Evolutionary conservation across 2,888 invertebrate species (phyloP).

Genomic region (Caenorhabditis afra): DNA sequence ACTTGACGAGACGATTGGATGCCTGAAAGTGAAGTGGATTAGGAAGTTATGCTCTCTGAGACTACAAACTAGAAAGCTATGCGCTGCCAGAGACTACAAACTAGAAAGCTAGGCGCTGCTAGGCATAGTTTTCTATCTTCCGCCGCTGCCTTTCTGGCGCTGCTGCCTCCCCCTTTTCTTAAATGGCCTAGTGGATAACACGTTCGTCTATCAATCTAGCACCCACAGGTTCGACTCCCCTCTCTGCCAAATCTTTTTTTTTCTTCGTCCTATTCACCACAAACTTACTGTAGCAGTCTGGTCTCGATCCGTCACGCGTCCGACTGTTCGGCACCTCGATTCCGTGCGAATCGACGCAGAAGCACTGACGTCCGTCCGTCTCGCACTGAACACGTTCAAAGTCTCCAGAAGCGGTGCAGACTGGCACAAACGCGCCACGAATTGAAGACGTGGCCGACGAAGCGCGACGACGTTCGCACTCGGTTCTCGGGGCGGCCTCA

Average conservation of each 20-base stretch:
- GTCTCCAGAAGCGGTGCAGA: constrained; percentile 81
- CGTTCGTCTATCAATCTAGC: no score
- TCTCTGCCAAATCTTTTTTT: no score
- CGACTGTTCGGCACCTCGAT: constrained; percentile 79
- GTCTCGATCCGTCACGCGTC: constrained; percentile 66
- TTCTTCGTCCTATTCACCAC: no score
- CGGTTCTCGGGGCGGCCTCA: constrained; percentile 60
- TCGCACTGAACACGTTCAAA: constrained; percentile 82
- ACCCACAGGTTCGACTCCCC: no score
- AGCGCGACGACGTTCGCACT: constrained; percentile 76
- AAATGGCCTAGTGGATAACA: no score
- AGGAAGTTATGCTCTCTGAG: no score
- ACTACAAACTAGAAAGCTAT: no score
- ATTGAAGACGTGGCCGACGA: constrained; percentile 71
- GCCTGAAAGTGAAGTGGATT: no score
- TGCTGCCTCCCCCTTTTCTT: no score
- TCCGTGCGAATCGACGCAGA: constrained; percentile 81
- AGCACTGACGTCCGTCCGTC: constrained; percentile 81
- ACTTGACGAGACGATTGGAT: constrained; percentile 70
- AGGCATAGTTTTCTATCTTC: no score
- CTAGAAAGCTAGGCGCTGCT: neutral
- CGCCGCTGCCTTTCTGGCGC: no score
- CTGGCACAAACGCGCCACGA: constrained; percentile 82
- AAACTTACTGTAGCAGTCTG: constrained; percentile 79
- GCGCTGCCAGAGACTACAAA: neutral